Percentiles rank a stretch among this genome's conserved stretches.
These are phyloP conservation scores for Meloidogyne exigua DNA, from an alignment of 1,140 invertebrate species.

Conservation along the genomic window DNA sequence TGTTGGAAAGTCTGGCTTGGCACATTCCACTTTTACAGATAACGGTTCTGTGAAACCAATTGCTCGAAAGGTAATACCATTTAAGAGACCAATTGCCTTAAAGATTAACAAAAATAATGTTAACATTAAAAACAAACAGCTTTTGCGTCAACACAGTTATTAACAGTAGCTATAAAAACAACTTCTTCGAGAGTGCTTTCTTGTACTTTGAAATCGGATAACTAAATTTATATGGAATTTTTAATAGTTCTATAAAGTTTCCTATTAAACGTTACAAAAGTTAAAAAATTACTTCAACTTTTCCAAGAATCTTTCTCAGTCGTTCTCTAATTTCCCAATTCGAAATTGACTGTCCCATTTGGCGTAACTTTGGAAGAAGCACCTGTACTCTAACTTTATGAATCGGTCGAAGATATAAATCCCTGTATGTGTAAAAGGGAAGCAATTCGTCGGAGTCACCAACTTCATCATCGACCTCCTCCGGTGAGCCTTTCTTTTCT, in stretches of 20 bases:
- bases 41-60: constrained; percentile 40
- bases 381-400: constrained; percentile 29
- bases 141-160: neutral
- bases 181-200: constrained; percentile 41
- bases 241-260: no score
- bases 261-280: neutral
- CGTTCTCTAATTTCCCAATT: constrained; percentile 42
- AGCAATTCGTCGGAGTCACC: constrained; percentile 30
- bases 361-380: constrained; percentile 32
- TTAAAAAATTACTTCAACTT: constrained; percentile 20
- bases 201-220: constrained; percentile 40
- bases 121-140: neutral
- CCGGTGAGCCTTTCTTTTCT: neutral
- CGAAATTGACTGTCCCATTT: constrained; percentile 36
- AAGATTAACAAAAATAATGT: neutral
- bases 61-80: constrained; percentile 37
- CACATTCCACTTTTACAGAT: constrained; percentile 22
- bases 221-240: constrained; percentile 10
- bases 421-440: constrained; percentile 40
- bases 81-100: constrained; percentile 25
- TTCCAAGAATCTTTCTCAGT: constrained; percentile 33
- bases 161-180: constrained; percentile 30
- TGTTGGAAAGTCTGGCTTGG: constrained; percentile 38
- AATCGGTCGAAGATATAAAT: constrained; percentile 33
- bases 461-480: constrained; percentile 6